These are phyloP conservation scores for Lepidocyrtoides sp. DNA, from an alignment of 2,888 invertebrate genomes.

Conservation along the genomic window DNA sequence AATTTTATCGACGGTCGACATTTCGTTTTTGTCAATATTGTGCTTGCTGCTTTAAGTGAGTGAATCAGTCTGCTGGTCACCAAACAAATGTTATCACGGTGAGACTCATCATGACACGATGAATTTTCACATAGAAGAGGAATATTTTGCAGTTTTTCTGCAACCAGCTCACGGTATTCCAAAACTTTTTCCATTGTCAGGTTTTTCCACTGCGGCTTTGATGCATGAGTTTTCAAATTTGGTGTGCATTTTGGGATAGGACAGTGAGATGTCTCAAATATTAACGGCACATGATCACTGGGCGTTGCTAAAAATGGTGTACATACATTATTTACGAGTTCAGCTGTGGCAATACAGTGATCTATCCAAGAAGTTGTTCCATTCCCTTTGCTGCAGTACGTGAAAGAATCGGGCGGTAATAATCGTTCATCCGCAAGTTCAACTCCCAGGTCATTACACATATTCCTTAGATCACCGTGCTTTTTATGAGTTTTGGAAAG, in stretches of 20 bases:
- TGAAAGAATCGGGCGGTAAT: not conserved
- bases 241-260: too few species aligned
- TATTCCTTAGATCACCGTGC: not conserved
- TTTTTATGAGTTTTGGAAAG: not conserved
- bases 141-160: not conserved
- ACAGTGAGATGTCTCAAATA: not conserved
- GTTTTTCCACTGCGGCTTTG: not conserved
- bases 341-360: not conserved
- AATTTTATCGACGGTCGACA: too few species aligned
- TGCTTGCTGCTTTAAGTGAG: too few species aligned
- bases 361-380: slow-evolving; percentile 35
- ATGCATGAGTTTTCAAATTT: too few species aligned
- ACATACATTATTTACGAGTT: not conserved
- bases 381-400: slow-evolving; percentile 25
- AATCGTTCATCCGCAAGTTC: not conserved
- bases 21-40: too few species aligned
- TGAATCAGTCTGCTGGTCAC: too few species aligned
- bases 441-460: not conserved
- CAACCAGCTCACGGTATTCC: not conserved
- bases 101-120: too few species aligned
- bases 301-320: not conserved
- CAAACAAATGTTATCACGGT: too few species aligned
- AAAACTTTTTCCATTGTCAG: not conserved
- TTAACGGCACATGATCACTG: slow-evolving; percentile 45
- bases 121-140: too few species aligned